Evolutionary conservation across 2,113 vertebrate genomes (phyloP).

Genomic region (Lynx canadensis): DNA sequence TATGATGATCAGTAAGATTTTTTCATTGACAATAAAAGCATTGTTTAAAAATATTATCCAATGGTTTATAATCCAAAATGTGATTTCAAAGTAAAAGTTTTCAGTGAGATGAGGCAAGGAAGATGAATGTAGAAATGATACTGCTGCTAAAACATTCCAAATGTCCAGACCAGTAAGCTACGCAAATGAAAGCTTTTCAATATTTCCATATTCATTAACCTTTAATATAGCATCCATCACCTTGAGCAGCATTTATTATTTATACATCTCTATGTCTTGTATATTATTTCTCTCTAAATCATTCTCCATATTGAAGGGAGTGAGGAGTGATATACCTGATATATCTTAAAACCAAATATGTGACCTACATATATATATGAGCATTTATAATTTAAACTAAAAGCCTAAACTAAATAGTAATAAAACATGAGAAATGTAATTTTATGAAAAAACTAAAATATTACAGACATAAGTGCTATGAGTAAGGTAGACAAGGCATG

Average conservation of each 20-base stretch:
- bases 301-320: not conserved
- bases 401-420: not conserved
- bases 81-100: conserved; percentile 47
- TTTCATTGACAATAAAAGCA: conserved; percentile 47
- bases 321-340: not conserved
- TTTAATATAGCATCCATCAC: conserved; percentile 38
- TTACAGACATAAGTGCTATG: not conserved
- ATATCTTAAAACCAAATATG: not conserved
- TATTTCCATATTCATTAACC: conserved; percentile 27
- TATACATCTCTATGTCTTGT: not conserved
- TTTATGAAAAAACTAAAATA: not conserved
- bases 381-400: not conserved
- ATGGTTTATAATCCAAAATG: conserved; percentile 36
- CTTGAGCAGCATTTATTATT: conserved; percentile 47
- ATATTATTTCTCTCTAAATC: conserved; percentile 37
- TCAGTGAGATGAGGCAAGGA: not conserved
- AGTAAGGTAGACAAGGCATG: not conserved
- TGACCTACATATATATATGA: not conserved
- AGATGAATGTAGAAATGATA: conserved; percentile 8
- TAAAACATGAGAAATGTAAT: not conserved
- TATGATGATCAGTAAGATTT: conserved; percentile 49
- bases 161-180: conserved; percentile 6
- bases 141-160: not conserved
- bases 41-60: conserved; percentile 65
- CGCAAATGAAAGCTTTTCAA: not conserved